Evolutionary conservation across 1,140 invertebrate species (phyloP).

Genomic region (Pachyrhynchus sulphureomaculatus): DNA sequence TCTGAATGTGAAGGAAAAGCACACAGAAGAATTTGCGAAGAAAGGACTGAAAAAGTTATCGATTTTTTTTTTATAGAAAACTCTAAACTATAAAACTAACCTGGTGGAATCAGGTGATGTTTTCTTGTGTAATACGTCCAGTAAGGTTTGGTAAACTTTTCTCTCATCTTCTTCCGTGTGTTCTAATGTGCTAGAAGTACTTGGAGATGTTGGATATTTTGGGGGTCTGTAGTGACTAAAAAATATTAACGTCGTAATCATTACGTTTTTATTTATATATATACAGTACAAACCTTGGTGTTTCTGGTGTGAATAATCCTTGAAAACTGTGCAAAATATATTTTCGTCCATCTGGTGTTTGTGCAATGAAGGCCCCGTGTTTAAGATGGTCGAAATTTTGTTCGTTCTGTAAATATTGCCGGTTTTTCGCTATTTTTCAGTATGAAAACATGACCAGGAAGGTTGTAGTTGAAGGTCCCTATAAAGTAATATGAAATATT

Average conservation of each 20-base stretch:
- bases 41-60: no score
- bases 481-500: not conserved
- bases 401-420: slow-evolving; percentile 1
- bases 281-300: not conserved
- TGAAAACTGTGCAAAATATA: slow-evolving; percentile 41
- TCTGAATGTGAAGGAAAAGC: no score
- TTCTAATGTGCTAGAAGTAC: slow-evolving; percentile 12
- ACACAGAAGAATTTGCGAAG: no score
- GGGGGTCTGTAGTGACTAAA: not conserved
- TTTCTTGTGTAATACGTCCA: slow-evolving; percentile 21
- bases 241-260: not conserved
- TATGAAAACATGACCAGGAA: slow-evolving; percentile 47
- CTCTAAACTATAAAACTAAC: no score
- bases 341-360: slow-evolving; percentile 37
- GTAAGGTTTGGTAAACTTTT: slow-evolving; percentile 15
- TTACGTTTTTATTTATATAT: no score
- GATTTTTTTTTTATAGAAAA: no score
- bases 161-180: slow-evolving; percentile 13
- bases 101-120: slow-evolving; percentile 6
- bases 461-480: slow-evolving; percentile 42
- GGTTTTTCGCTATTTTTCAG: slow-evolving; percentile 30
- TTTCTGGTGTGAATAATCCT: slow-evolving; percentile 25
- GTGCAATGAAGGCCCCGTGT: slow-evolving; percentile 31
- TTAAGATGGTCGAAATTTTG: slow-evolving; percentile 25
- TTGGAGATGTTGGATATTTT: slow-evolving; percentile 4